A percentile compares a stretch with the other conserved stretches of the same genome.
These are phyloP conservation scores for Scaptomyza flava DNA, from an alignment of 2,888 invertebrate genomes.

Conservation along the genomic window DNA sequence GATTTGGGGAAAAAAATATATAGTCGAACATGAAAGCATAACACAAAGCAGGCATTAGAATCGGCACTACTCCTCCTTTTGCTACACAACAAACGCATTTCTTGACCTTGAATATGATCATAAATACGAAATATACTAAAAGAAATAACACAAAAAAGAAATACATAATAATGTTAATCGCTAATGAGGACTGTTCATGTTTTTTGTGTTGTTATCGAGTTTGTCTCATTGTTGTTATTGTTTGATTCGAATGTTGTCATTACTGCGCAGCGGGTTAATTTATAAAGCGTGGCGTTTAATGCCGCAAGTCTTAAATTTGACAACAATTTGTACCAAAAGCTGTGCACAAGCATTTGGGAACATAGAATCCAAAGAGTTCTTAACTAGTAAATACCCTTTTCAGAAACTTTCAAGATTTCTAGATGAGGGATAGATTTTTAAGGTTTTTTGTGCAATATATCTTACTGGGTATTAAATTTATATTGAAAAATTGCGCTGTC, in stretches of 20 bases:
- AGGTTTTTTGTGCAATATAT: no score
- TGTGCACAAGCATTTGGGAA: conserved; percentile 31
- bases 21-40: conserved; percentile 17
- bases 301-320: conserved; percentile 69
- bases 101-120: conserved; percentile 62
- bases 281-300: conserved; percentile 70
- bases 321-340: conserved; percentile 71
- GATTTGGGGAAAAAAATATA: conserved; percentile 9
- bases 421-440: no score
- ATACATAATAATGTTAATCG: conserved; percentile 53
- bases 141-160: conserved; percentile 1
- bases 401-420: no score
- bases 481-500: conserved; percentile 52
- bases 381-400: conserved; percentile 1
- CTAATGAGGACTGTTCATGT: conserved; percentile 66
- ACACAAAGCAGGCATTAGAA: conserved; percentile 18
- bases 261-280: conserved; percentile 73
- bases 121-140: conserved; percentile 55
- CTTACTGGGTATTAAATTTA: conserved; percentile 4
- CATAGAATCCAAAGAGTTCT: neutral
- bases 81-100: conserved; percentile 60
- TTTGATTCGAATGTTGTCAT: conserved; percentile 42
- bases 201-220: conserved; percentile 28
- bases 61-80: neutral
- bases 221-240: conserved; percentile 2